Evolutionary conservation across 2,113 vertebrate species (phyloP), one percentile per base, ranked within the genome.

Genomic region (Camelus bactrianus): DNA sequence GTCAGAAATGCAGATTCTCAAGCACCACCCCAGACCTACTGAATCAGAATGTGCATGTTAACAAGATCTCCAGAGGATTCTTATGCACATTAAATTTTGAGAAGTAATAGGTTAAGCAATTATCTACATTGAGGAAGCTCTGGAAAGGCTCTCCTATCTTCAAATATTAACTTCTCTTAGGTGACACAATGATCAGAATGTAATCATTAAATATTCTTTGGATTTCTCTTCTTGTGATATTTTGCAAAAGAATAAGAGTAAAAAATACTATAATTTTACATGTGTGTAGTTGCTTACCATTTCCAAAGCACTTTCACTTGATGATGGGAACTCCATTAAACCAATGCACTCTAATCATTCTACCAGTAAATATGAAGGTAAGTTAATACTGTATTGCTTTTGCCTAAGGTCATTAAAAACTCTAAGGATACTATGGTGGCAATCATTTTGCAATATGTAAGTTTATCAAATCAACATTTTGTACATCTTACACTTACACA

Each of bases 341-440:
- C 24, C 26, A 67, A 76, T 89, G 35, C 26, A 94, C n/a, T 58
- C 35, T 82, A 72, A 72, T 91, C 48, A 73, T 79, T 88, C 48
- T 92, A 73, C 22, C 38, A 94, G 79, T 89, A 95, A 89, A 89
- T 79, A 89, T 84, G 14, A 83, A 84, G 56, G 88, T 95, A 84
- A 26, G 38, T 50, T 22, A 83, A 67, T 62, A 83, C 35, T 54
- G 42, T 84, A 62, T 84, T 89, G 60, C 13, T 84, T 72, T 89
- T 79, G 22, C 5, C 38, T 56, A 54, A n/a, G 20, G 8, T 24
- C 17, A 83, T 42, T 93, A 70, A 90, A 87, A 90, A 70, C 60
- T 62, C 38, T 17, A 80, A 84, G 76, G 84, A 77, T 83, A 83
- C 64, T 82, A 19, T 48, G 28, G 22, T 81, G n/a, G 46, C 28